Evolutionary conservation across 2,113 vertebrate genomes (phyloP).

Genomic region (Oreotrochilus melanogaster): DNA sequence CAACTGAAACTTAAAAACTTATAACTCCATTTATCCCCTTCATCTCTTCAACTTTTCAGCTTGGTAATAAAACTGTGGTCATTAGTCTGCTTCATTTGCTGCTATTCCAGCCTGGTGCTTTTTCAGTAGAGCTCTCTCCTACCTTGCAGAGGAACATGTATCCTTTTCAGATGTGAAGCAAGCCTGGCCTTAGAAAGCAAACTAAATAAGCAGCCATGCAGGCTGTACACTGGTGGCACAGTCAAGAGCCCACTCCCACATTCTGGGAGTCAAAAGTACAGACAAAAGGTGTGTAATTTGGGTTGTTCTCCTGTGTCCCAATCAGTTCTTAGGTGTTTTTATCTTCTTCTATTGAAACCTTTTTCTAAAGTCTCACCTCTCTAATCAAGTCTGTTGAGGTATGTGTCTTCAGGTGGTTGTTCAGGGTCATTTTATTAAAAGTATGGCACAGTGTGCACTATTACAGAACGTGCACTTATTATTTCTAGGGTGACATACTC

Average conservation of each 20-base stretch:
- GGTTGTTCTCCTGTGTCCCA: neutral
- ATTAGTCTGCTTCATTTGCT: neutral
- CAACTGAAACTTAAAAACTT: neutral
- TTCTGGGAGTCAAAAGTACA: neutral
- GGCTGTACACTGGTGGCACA: neutral
- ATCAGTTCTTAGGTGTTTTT: neutral
- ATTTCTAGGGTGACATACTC: neutral
- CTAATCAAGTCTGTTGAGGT: neutral
- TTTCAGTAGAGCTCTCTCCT: neutral
- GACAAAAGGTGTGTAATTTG: neutral
- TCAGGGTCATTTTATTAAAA: neutral
- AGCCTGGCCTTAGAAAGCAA: neutral
- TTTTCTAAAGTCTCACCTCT: neutral
- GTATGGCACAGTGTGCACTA: neutral
- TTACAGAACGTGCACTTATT: neutral
- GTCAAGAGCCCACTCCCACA: too few species aligned
- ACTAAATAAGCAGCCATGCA: neutral
- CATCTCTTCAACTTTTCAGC: neutral
- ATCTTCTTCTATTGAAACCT: neutral
- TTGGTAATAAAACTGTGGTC: neutral
- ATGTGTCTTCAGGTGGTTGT: neutral
- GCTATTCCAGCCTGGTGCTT: neutral
- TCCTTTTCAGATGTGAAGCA: neutral
- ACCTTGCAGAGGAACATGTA: neutral
- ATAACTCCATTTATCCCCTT: neutral